These are phyloP conservation scores for Onychomys arenicola DNA, from an alignment of 2,797 vertebrate species.

Conservation along the genomic window DNA sequence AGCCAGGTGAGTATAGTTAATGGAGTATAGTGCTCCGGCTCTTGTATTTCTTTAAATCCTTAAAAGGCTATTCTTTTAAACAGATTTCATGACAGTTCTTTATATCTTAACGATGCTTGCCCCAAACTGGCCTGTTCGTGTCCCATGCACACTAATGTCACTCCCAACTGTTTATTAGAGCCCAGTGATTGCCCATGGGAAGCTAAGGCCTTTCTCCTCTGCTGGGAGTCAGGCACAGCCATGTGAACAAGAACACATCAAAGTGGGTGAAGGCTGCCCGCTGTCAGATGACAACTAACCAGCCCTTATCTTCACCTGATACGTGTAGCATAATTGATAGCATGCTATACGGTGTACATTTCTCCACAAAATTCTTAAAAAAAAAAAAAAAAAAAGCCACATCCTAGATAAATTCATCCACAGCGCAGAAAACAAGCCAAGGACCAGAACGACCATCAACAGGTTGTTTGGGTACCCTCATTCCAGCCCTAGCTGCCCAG, in stretches of 20 bases:
- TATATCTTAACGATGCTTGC: not conserved
- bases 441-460: not conserved
- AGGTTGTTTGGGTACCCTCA: not conserved
- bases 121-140: not conserved
- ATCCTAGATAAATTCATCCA: not conserved
- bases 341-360: not conserved
- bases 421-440: not conserved
- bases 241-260: not conserved
- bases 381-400: not conserved
- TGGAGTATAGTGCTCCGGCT: not conserved
- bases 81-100: not conserved
- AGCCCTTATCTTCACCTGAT: not conserved
- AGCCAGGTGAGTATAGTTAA: not conserved
- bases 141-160: not conserved
- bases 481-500: not conserved
- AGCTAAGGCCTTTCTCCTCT: not conserved
- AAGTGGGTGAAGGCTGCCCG: not conserved
- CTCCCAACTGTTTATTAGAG: not conserved
- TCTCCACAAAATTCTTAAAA: not conserved
- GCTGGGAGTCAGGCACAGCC: not conserved
- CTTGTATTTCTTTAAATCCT: constrained; percentile 25
- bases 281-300: not conserved
- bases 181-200: not conserved
- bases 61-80: constrained; percentile 34
- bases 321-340: not conserved